Conservation (phyloP, 2,113 vertebrate species). For the Capra hircus region DNA sequence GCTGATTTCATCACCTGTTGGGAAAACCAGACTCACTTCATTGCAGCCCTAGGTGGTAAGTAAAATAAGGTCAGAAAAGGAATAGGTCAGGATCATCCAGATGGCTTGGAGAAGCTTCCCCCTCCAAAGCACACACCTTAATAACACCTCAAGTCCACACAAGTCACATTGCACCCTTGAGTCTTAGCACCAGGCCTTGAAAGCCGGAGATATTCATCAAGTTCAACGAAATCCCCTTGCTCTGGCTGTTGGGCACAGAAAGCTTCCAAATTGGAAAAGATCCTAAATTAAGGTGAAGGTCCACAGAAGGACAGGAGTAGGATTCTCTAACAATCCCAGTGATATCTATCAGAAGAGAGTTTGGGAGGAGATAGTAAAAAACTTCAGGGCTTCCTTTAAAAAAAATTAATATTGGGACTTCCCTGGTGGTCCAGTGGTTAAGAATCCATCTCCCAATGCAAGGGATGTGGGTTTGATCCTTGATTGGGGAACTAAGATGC, state of each 20-base stretch:
- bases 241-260: neutral
- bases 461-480: neutral
- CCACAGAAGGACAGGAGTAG: neutral
- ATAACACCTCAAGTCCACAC: neutral
- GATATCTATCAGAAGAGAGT: neutral
- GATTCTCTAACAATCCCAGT: neutral
- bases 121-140: neutral
- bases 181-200: neutral
- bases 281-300: neutral
- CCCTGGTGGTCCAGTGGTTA: neutral
- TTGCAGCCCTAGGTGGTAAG: neutral
- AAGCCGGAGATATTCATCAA: neutral
- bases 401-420: neutral
- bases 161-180: neutral
- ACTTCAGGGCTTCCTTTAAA: neutral
- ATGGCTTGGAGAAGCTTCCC: neutral
- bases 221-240: neutral
- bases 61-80: conserved; percentile 7
- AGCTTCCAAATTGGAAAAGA: conserved; percentile 1
- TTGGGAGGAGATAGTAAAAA: neutral
- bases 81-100: neutral
- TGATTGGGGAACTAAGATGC: neutral
- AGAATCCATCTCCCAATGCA: neutral
- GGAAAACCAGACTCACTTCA: neutral
- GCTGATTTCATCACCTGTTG: neutral